These are phyloP conservation scores for Drosophila imparisetae DNA, from an alignment of 2,888 invertebrate species.

Conservation along the genomic window DNA sequence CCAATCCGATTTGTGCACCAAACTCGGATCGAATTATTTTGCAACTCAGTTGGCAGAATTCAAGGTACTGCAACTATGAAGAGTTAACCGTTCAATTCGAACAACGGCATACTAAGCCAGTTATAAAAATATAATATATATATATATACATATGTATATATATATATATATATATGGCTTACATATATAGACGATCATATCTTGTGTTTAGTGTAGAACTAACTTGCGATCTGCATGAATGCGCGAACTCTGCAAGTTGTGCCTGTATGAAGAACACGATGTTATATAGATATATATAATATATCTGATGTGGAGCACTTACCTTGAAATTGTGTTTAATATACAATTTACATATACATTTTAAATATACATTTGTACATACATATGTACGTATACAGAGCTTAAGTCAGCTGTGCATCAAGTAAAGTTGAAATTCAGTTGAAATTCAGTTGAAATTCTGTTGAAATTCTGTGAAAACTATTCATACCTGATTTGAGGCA, in stretches of 20 bases:
- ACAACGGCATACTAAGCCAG: not conserved
- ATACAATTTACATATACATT: no score
- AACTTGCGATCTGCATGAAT: not conserved
- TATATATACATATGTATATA: no score
- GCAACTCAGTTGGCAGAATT: not conserved
- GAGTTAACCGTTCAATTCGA: not conserved
- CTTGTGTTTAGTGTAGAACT: not conserved
- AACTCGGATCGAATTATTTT: not conserved
- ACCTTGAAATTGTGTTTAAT: constrained; percentile 5
- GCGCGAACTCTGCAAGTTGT: not conserved
- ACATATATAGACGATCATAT: not conserved
- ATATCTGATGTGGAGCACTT: not conserved
- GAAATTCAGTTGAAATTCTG: constrained; percentile 12
- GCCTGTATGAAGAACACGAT: not conserved
- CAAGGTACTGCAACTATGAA: no score
- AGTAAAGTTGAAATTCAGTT: not conserved
- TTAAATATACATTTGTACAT: no score
- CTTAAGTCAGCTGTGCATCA: no score
- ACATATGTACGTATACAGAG: no score
- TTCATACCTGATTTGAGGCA: not conserved
- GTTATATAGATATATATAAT: not conserved
- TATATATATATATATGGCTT: not conserved
- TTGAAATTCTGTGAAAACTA: not conserved
- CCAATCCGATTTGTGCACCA: not conserved
- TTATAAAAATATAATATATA: no score